Base-by-base conservation (phyloP, 2,888 invertebrate genomes). In the Andrena marginata region DNA sequence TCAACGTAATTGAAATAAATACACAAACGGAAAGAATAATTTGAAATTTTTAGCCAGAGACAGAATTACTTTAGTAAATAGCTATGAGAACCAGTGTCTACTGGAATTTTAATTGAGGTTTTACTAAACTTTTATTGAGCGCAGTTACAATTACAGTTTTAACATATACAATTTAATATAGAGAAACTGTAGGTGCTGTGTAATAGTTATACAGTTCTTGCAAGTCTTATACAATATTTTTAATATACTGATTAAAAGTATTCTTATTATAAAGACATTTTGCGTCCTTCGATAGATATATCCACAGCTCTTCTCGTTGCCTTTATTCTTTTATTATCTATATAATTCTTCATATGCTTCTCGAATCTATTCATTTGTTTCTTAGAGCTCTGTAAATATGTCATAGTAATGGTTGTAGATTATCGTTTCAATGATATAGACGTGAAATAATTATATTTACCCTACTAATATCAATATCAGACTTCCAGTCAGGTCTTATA, bases 211-310 rank as follows among this genome's bases (percentile, higher is more conserved):
- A 69, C 67, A 62, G 31, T 65, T 48, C 1, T n/a, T 63, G 49
- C 31, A 42, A 64, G 26, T 73, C 26, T 64, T 13, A 2, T 31
- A 33, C 13, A 68, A 42, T 33, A 63, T 8, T 16, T 54, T 48
- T 59, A 2, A 51, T 13, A 16, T 49, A 56, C 2, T 13, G 16
- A 7, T 60, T 42, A 68, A 77, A 80, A 23, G 23, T 51, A 23
- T 59, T 59, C 6, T 60, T 42, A 48, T 84, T 96, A 99, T 84
- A 99, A 96, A 89, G 98, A 96, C 99, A 99, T 99, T 95, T 98
- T 98, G 91, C 99, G 96, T 31, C 99, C 99, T 95, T 99, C 99
- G 89, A 99, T 98, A 81, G 99, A 99, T 94, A 99, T 99, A 90
- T 97, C 97, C 71, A 99, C 98, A 80, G 99, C 99, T 91, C 98